Evolutionary conservation across 2,888 invertebrate genomes (phyloP), one percentile per base, ranked within the genome.

Genomic region (Drosophila pseudotalamancana): DNA sequence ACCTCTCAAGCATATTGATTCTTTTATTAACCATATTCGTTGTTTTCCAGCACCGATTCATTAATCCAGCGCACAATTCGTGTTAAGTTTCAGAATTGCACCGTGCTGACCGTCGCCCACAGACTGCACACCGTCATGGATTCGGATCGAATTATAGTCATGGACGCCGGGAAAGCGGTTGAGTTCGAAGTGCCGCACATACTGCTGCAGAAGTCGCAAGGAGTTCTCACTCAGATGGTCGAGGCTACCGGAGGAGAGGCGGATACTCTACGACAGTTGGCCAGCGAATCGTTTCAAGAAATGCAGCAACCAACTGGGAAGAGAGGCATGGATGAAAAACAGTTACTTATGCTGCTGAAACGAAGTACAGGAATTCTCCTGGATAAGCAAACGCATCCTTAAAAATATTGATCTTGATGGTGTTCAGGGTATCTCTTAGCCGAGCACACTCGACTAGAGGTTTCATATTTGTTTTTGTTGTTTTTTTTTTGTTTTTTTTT

Each of bases 41-140:
- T 54, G 5, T 9, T 16, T 56, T 29, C 8, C 8, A 89, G 89
- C 88, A 97, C 97, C 14, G 97, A 97, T 90, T 94, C 93, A 40
- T 92, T 97, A 60, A 97, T 97, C 81, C 97, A 97, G 90, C 93
- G 93, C 87, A 96, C 97, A 0, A 97, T 97, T 56, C 93, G 97
- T 53, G 93, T 92, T 19, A 95, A 95, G 85, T 97, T 97, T 89
- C 93, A 93, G 5, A 92, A 94, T 19, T 97, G 97, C 91, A 97
- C 97, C 0, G 97, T 98, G 8, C 91, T 98, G 39, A 97, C 97
- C 0, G 96, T 98, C 29, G 98, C 98, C 3, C 97, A 98, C 92
- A 93, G 98, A 42, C 93, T 98, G 14, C 95, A 97, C 90, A 98
- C 97, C 1, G 96, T 98, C 70, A 97, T 98, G 95, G 97, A 98